phyloP scores from a whole-genome alignment of 2,797 vertebrate genomes.

The Lophura swinhoii region DNA sequence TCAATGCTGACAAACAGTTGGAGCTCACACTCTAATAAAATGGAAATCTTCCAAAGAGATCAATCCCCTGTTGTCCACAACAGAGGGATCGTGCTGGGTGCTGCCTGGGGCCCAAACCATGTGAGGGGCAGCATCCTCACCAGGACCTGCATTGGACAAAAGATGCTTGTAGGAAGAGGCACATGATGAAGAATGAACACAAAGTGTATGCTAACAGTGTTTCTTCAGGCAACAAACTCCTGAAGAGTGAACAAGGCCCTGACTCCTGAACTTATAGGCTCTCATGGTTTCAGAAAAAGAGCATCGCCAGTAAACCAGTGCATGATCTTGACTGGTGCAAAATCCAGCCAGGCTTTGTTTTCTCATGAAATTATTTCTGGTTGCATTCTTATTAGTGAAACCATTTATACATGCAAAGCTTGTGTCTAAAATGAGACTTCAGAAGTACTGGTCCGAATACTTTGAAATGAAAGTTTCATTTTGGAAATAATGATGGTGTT shows the following conservation, averaged over 20 bases:
- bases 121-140: background rate
- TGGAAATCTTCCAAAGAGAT: slow-evolving; percentile 43
- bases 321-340: background rate
- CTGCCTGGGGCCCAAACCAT: background rate
- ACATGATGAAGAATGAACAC: background rate
- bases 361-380: background rate
- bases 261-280: background rate
- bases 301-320: background rate
- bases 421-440: slow-evolving; percentile 15
- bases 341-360: background rate
- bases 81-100: fast-evolving
- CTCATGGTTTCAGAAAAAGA: background rate
- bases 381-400: slow-evolving; percentile 15
- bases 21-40: slow-evolving; percentile 48
- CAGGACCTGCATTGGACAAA: background rate
- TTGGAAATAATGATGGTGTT: background rate
- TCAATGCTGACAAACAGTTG: slow-evolving; percentile 48
- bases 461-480: background rate
- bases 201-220: background rate
- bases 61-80: background rate
- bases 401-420: slow-evolving; percentile 46
- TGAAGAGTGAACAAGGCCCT: background rate
- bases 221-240: background rate
- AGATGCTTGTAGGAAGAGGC: background rate
- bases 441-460: slow-evolving; percentile 7